Evolutionary conservation across 2,797 vertebrate species (phyloP).

Genomic region (Enteromius afrohamiltoni): DNA sequence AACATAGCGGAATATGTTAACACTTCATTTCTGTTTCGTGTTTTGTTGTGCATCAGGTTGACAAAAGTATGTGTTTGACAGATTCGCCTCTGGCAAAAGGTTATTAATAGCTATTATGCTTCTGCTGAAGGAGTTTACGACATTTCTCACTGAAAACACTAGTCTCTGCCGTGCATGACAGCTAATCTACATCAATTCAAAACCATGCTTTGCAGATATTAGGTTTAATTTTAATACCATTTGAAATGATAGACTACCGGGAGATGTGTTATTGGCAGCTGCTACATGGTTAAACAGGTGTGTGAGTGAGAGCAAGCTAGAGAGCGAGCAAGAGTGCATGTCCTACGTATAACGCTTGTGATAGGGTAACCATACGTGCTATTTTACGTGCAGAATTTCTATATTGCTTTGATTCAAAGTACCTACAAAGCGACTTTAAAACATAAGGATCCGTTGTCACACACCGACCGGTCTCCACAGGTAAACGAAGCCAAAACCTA

Average conservation of each 20-base stretch:
- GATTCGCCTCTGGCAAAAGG: constrained; percentile 26
- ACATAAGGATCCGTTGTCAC: too few relatives aligned
- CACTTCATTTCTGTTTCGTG: not conserved
- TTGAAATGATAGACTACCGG: constrained; percentile 38
- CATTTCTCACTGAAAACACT: constrained; percentile 35
- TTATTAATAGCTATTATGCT: constrained; percentile 67
- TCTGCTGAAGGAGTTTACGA: constrained; percentile 68
- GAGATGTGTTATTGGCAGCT: constrained; percentile 69
- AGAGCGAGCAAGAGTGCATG: constrained; percentile 54
- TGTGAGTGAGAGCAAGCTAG: constrained; percentile 56
- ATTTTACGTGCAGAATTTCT: too few relatives aligned
- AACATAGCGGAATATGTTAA: not conserved
- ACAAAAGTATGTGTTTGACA: constrained; percentile 63
- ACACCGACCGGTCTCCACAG: too few relatives aligned
- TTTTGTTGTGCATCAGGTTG: not conserved
- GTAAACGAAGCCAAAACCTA: too few relatives aligned
- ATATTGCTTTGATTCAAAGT: too few relatives aligned
- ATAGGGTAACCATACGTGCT: too few relatives aligned
- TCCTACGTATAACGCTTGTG: not conserved
- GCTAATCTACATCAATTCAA: not conserved
- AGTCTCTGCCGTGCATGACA: too few relatives aligned
- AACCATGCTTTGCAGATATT: not conserved
- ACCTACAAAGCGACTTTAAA: too few relatives aligned
- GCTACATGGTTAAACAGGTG: constrained; percentile 72
- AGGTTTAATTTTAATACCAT: not conserved